These are phyloP conservation scores for Sesamia inferens DNA, from an alignment of 2,888 invertebrate genomes.

Conservation along the genomic window DNA sequence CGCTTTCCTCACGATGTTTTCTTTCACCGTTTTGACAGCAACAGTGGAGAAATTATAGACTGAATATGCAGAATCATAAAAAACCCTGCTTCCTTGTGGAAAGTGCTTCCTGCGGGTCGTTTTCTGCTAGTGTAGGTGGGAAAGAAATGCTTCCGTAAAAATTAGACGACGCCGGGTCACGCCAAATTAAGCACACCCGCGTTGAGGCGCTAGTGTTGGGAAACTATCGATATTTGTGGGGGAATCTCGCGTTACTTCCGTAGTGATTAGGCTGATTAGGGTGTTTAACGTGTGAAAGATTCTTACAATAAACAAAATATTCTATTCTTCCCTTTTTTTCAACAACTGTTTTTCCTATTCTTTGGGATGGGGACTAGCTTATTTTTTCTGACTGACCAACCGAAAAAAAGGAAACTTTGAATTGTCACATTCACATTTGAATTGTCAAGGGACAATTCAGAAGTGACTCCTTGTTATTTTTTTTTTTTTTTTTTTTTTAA, in stretches of 20 bases:
- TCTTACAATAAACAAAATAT: background rate
- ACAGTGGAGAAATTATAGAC: background rate
- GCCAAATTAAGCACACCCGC: conserved; percentile 77
- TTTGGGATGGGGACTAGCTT: too few species aligned
- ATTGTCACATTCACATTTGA: too few species aligned
- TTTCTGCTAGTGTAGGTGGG: conserved; percentile 61
- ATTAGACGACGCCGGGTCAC: conserved; percentile 78
- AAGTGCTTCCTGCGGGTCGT: conserved; percentile 31
- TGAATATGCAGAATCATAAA: conserved; percentile 5
- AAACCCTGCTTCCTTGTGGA: conserved; percentile 9
- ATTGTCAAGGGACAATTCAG: too few species aligned
- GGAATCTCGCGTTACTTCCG: background rate
- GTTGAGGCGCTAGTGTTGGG: conserved; percentile 65
- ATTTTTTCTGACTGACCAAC: too few species aligned
- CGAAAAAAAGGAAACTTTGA: too few species aligned
- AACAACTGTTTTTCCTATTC: too few species aligned
- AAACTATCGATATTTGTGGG: conserved; percentile 56
- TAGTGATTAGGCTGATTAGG: background rate
- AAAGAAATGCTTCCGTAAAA: conserved; percentile 82
- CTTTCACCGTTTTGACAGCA: background rate
- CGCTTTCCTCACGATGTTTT: too few species aligned
- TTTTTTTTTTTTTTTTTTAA: too few species aligned
- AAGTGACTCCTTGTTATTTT: too few species aligned
- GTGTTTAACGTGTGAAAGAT: background rate
- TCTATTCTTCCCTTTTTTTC: background rate